Percentiles rank a stretch among this genome's conserved stretches.
Conservation (phyloP, 2,113 vertebrate species). For the Columbina picui region DNA sequence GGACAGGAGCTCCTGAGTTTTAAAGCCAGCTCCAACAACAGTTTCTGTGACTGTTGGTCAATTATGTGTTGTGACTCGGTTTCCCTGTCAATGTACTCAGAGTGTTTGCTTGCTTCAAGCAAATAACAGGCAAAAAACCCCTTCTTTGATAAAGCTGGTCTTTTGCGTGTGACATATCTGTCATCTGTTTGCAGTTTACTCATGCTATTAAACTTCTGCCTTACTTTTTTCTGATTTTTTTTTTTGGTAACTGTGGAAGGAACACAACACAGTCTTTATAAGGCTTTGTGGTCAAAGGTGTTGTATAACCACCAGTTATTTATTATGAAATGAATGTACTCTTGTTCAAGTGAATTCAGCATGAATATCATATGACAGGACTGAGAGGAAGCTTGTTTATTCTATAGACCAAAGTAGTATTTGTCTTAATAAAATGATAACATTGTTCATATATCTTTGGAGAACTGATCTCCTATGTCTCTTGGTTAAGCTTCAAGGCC, state of each 20-base stretch:
- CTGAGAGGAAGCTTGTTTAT: conserved; percentile 41
- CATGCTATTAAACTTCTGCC: not conserved
- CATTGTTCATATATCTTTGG: conserved; percentile 39
- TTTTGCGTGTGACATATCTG: not conserved
- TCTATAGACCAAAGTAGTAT: conserved; percentile 34
- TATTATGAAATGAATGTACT: conserved; percentile 34
- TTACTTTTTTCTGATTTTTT: not conserved
- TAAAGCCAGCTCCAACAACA: not conserved
- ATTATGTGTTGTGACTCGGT: not conserved
- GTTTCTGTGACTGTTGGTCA: not conserved
- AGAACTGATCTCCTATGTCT: not conserved
- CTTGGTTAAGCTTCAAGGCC: not conserved
- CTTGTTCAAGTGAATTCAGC: conserved; percentile 40
- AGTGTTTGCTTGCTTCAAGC: not conserved
- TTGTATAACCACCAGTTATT: conserved; percentile 43
- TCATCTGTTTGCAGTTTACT: conserved; percentile 5
- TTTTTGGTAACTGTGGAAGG: not conserved
- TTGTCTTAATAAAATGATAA: conserved; percentile 53
- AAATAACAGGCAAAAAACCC: not conserved
- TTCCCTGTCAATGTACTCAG: not conserved
- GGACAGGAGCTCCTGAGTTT: not conserved
- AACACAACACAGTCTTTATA: not conserved
- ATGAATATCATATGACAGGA: conserved; percentile 50
- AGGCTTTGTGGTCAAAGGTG: conserved; percentile 36
- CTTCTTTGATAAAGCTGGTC: not conserved